Base-by-base conservation (phyloP, 2,797 vertebrate species). In the Neosilurus hyrtlii region DNA sequence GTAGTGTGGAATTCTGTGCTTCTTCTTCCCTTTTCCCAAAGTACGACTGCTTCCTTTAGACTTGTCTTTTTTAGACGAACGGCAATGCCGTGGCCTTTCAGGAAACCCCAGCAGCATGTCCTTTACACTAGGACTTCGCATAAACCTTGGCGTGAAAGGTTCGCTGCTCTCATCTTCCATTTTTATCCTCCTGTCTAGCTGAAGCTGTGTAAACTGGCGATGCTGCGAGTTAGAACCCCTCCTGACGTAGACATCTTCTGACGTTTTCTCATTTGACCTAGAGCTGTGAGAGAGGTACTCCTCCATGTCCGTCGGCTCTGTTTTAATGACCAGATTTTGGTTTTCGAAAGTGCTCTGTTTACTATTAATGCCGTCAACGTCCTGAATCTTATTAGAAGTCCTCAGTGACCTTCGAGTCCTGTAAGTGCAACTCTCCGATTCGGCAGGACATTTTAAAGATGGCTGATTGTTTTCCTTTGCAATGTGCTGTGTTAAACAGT, bases 1-100 rank as follows among this genome's bases (percentile, higher is more conserved):
- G 59, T 99, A 99, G 71, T 96, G 94, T 0, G 98, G 99, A 90
- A 98, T 97, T 37, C 94, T 94, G 5, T 97, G 93, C 93, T 98
- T 99, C 93, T 98, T 99, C 93, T 98, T 99, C 79, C 90, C 96
- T 92, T 97, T 98, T 82, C 95, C 95, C 4, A 79, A 20, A 54
- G 75, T 65, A 37, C 84, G 84, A 9, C 62, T 51, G 7, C 84
- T 82, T 22, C 61, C 68, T 62, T 85, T 85, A 20, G 75, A 74
- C 68, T 59, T 82, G 63, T 51, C 26, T 70, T 82, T 85, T 56
- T 54, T 82, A 20, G 84, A 79, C 10, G 76, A 79, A 73, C 51
- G 72, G 86, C 93, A 94, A 91, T 96, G 95, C 84, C 94, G 85
- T 88, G 94, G 95, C 65, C 93, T 85, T 82, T 92, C 91, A 0